Percentiles rank a stretch among this genome's conserved stretches.
phyloP scores from a whole-genome alignment of 2,888 invertebrate species.

The Alviniconcha strummeri region DNA sequence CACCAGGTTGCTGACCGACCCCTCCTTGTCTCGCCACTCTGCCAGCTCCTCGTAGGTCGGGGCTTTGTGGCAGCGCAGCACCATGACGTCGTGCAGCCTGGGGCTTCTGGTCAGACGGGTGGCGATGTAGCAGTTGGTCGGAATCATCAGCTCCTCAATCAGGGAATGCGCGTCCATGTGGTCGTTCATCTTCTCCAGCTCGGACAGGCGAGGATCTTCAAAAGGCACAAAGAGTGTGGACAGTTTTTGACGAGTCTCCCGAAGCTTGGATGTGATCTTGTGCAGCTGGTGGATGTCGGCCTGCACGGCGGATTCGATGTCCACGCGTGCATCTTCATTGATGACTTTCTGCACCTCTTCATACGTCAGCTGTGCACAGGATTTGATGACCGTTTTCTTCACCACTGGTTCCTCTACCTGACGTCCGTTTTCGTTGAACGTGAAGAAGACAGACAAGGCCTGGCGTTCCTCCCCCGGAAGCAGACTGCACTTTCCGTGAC shows the following conservation, averaged over 20 bases:
- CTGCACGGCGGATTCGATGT: conserved; percentile 9
- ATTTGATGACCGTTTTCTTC: conserved; percentile 44
- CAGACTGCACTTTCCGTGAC: conserved; percentile 50
- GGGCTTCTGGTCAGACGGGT: conserved; percentile 23
- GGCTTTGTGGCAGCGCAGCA: conserved; percentile 44
- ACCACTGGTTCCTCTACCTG: conserved; percentile 31
- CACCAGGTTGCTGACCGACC: conserved; percentile 23
- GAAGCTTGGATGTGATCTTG: conserved; percentile 34
- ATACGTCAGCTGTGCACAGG: conserved; percentile 46
- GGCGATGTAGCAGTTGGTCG: conserved; percentile 44
- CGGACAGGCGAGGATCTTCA: conserved; percentile 30
- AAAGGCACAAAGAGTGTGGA: conserved; percentile 37
- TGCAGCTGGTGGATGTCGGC: conserved; percentile 36
- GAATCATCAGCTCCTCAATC: conserved; percentile 48
- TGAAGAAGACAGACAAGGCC: conserved; percentile 53
- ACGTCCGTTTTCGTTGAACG: conserved; percentile 42
- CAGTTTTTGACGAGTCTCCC: conserved; percentile 37
- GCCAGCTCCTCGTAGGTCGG: conserved; percentile 36
- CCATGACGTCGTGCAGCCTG: conserved; percentile 32
- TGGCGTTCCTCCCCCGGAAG: conserved; percentile 46
- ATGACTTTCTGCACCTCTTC: conserved; percentile 50
- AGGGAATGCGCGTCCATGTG: conserved; percentile 42
- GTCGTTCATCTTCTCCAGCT: conserved; percentile 23
- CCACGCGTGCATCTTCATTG: conserved; percentile 3
- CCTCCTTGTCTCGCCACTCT: conserved; percentile 40